Evolutionary conservation across 2,113 vertebrate genomes (phyloP).

Genomic region (Urocolius indicus): DNA sequence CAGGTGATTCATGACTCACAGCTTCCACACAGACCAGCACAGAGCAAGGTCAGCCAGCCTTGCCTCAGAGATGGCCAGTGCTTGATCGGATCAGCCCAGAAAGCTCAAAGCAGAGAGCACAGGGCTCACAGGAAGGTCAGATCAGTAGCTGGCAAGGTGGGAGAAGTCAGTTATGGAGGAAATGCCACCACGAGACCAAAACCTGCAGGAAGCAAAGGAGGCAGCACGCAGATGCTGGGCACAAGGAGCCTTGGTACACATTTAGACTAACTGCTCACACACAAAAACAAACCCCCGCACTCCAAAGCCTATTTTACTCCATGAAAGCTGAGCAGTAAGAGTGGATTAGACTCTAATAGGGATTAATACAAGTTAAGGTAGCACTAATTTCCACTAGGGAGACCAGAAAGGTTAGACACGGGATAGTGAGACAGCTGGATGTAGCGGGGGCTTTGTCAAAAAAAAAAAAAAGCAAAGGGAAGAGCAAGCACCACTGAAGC

Average conservation of each 20-base stretch:
- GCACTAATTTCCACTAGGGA: neutral
- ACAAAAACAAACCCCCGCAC: neutral
- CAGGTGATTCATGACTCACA: neutral
- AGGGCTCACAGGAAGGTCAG: fast-evolving
- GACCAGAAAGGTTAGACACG: neutral
- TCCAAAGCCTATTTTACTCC: slow-evolving; percentile 34
- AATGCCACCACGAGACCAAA: neutral
- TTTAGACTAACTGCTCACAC: neutral
- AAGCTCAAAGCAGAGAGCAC: neutral
- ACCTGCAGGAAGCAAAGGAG: neutral
- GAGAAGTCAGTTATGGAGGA: neutral
- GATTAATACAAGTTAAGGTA: slow-evolving; percentile 58
- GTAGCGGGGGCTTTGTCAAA: neutral
- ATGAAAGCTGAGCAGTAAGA: slow-evolving; percentile 29
- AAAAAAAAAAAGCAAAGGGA: neutral
- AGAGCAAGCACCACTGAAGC: neutral
- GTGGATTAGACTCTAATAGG: slow-evolving; percentile 62
- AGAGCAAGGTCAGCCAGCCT: neutral
- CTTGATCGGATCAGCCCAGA: neutral
- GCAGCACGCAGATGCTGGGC: fast-evolving
- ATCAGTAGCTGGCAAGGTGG: neutral
- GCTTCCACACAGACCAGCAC: neutral
- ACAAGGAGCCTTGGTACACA: neutral
- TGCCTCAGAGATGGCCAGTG: neutral
- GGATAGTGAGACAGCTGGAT: neutral